These are phyloP conservation scores for Psammodynastes pulverulentus DNA, from an alignment of 2,113 vertebrate species.

Conservation along the genomic window DNA sequence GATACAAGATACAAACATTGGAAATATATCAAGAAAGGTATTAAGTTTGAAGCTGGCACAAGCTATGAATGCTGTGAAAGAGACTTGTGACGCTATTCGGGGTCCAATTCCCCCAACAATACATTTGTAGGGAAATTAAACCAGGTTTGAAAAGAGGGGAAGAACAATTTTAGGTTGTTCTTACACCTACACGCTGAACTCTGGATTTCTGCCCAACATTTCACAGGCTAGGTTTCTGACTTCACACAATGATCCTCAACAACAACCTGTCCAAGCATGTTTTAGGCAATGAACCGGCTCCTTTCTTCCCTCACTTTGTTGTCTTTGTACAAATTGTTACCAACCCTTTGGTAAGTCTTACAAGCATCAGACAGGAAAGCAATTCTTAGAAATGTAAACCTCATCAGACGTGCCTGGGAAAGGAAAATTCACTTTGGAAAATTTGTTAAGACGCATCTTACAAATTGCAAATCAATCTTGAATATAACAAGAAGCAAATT, in stretches of 20 bases:
- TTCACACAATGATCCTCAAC: no score
- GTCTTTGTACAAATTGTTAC: not conserved
- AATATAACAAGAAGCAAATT: not conserved
- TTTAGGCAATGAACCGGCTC: not conserved
- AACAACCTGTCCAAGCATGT: not conserved
- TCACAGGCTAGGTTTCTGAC: not conserved
- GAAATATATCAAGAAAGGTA: not conserved
- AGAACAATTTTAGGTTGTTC: not conserved
- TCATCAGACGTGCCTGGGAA: not conserved
- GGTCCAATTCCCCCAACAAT: no score
- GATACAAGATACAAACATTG: no score
- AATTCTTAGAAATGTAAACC: not conserved
- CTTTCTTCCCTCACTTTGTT: not conserved
- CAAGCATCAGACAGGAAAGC: not conserved
- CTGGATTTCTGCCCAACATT: not conserved
- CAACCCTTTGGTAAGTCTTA: not conserved
- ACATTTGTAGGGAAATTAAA: not conserved
- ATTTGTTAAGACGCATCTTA: not conserved
- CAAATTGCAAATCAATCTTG: not conserved
- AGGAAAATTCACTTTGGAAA: not conserved
- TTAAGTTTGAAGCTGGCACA: not conserved
- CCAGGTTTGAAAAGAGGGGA: not conserved
- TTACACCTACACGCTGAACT: not conserved
- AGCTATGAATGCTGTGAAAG: not conserved
- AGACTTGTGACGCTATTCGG: no score